Base-by-base conservation (phyloP, 37 sponge, comb jelly and placozoan genomes). In the Aphrocallistes beatrix region DNA sequence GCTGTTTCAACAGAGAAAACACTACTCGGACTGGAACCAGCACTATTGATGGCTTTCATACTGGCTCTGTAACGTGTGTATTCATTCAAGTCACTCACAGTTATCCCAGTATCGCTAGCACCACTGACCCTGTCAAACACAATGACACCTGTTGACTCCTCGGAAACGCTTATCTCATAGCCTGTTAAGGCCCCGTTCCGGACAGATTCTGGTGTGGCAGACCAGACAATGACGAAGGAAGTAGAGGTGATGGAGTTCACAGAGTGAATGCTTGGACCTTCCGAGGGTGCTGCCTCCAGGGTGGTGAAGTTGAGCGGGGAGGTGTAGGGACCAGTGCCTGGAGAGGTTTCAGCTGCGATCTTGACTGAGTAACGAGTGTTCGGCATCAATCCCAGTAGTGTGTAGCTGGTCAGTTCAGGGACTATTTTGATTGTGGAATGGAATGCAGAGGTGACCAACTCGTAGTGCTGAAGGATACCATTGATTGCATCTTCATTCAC, bases 311-410 rank as follows among this genome's bases (percentile, higher is more conserved):
- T 60, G 3, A 60, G 75, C 34, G 34, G 34, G 21, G 75, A 1
- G 34, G 75, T 60, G 75, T 60, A 60, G 6, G 75, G 75, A 60
- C 75, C 75, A 19, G 75, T 60, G 25, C 75, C 75, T 21, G 75
- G 75, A 32, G 75, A 60, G 8, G 75, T 60, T 60, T 60, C 75
- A 60, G 75, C 75, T 60, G 75, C 75, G 25, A 60, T 60, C 34
- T 6, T 60, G 8, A 60, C 34, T 60, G 75, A 60, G 75, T 60
- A 60, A 3, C n/a, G 32, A 60, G 75, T 60, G 34, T 60, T 60
- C n/a, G 75, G 75, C 34, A 28, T 32, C n/a, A 60, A 60, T 6
- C 75, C 75, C 28, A 32, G 34, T 60, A 60, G 32, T 32, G 32
- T 60, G 34, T 60, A 60, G 75, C 75, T 60, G n/a, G 75, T 60